Evolutionary conservation across 2,888 invertebrate genomes (phyloP), one percentile per base, ranked within the genome.

Genomic region (Lithophane socia): DNA sequence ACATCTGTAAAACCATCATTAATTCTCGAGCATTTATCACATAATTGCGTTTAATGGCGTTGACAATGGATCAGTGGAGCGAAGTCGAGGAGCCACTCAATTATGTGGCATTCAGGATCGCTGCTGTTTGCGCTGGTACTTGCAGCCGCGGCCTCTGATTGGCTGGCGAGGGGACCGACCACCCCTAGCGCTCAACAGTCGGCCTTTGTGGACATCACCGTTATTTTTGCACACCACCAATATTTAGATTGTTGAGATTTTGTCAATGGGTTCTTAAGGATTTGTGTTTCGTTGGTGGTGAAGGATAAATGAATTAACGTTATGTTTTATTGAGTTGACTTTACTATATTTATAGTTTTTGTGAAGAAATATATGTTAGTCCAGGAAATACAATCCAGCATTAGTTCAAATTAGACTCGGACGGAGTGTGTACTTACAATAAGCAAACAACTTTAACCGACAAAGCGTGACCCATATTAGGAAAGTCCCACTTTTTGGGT

Each of bases 61-160:
- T 86, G 88, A 95, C 95, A 95, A 96, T 95, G 91, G 93, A 91
- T 91, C 92, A 89, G 90, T 87, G 86, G 87, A 90, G 91, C 92
- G 86, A 42, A 78, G 85, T 86, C 83, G 91, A 93, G 87, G 92
- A 92, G 93, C 92, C 93, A 93, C 94, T 94, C 93, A 94, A 96
- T 96, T 95, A 95, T 92, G 93, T 92, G 93, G 94, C 93, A 95
- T 94, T 95, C 95, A 95, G 92, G 90, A 92, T 89, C 91, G 90
- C 64, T 89, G 89, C 90, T 94, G 95, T 94, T 95, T 95, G 94
- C 95, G 85, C 90, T 93, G 93, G 92, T 89, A 90, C 92, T 91
- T 91, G 92, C 83, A 89, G 87, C 86, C 92, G 91, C 92, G 94
- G 82, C 91, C 93, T 91, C 95, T 95, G 93, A 96, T 96, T 96